A percentile compares a stretch with the other conserved stretches of the same genome.
Conservation (phyloP, 2,113 vertebrate species). For the Echinops telfairi region DNA sequence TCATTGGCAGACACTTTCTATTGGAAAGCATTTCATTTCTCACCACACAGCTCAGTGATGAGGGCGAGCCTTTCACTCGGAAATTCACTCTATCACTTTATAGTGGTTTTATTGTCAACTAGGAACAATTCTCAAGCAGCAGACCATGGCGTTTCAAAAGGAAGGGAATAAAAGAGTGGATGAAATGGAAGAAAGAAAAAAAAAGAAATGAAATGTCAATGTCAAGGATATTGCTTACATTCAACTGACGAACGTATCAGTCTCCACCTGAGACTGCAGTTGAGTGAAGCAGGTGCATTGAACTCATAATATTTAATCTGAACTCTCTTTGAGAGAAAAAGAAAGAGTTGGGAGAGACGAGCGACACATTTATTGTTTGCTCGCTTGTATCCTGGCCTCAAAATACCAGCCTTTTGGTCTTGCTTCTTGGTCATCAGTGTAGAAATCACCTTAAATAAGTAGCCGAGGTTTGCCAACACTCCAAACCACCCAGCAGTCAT, state of each 20-base stretch:
- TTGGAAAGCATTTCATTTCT: slow-evolving; percentile 70
- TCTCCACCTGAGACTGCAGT: not conserved
- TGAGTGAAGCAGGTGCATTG: not conserved
- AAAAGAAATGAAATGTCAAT: slow-evolving; percentile 1
- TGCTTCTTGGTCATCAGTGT: not conserved
- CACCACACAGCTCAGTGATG: slow-evolving; percentile 77
- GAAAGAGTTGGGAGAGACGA: not conserved
- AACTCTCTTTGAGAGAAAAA: not conserved
- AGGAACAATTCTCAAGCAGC: not conserved
- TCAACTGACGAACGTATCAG: not conserved
- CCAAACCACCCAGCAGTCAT: slow-evolving; percentile 36
- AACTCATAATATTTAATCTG: not conserved
- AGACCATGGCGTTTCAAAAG: not conserved
- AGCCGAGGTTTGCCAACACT: not conserved
- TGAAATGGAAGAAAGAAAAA: not conserved
- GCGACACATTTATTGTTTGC: not conserved
- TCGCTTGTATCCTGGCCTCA: not conserved
- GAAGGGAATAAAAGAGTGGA: not conserved
- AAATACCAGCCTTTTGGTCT: not conserved
- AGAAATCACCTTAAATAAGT: not conserved
- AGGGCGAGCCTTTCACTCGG: slow-evolving; percentile 75
- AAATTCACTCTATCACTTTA: slow-evolving; percentile 81
- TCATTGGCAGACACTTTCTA: slow-evolving; percentile 32
- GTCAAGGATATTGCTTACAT: not conserved
- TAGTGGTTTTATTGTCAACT: slow-evolving; percentile 37